phyloP scores from a whole-genome alignment of 1,140 invertebrate species.

The Hylyphantes graminicola region DNA sequence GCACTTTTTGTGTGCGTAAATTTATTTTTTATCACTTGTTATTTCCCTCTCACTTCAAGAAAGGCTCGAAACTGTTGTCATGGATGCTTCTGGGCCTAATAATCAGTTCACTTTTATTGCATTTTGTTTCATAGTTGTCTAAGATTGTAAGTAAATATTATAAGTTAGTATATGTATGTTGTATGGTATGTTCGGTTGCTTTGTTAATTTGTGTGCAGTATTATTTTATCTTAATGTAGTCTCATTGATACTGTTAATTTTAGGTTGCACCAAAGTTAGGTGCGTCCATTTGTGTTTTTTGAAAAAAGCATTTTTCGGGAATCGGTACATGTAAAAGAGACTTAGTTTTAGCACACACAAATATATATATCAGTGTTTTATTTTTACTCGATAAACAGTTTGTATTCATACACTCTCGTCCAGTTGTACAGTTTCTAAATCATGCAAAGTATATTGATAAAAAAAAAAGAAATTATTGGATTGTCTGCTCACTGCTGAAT shows the following conservation, averaged over 20 bases:
- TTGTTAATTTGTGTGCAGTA: constrained; percentile 61
- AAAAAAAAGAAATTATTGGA: constrained; percentile 37
- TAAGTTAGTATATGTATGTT: constrained; percentile 54
- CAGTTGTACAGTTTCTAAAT: constrained; percentile 61
- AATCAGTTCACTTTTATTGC: constrained; percentile 53
- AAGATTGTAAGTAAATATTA: constrained; percentile 32
- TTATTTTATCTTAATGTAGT: constrained; percentile 61
- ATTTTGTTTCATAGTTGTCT: constrained; percentile 59
- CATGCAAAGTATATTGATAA: constrained; percentile 59
- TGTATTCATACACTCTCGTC: constrained; percentile 60
- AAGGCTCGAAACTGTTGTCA: constrained; percentile 23
- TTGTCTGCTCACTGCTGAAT: constrained; percentile 56
- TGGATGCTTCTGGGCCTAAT: constrained; percentile 43
- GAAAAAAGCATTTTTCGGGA: constrained; percentile 52
- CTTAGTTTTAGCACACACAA: constrained; percentile 59
- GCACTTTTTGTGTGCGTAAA: no score
- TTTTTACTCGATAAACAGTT: constrained; percentile 57
- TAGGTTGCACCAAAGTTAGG: constrained; percentile 42
- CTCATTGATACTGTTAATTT: constrained; percentile 57
- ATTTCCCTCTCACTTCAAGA: constrained; percentile 26
- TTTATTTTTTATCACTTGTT: constrained; percentile 44
- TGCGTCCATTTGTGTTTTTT: constrained; percentile 16
- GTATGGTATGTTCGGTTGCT: constrained; percentile 60
- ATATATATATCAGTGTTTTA: constrained; percentile 58
- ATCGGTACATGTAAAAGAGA: constrained; percentile 55